Conservation (phyloP, 2,113 vertebrate species). For the Tricholaema leucomelas region DNA sequence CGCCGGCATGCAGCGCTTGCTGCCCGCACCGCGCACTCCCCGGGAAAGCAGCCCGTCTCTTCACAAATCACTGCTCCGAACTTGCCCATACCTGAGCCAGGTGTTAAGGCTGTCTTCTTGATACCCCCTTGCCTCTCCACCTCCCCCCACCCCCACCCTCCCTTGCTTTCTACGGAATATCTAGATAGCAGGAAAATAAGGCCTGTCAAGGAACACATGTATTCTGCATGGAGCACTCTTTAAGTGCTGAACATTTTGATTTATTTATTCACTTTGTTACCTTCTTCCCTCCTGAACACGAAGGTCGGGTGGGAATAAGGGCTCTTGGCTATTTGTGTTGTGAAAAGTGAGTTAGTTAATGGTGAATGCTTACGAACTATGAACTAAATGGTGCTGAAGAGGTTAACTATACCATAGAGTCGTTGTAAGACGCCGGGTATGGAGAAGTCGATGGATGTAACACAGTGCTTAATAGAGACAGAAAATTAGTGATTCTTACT, state of each 20-base stretch:
- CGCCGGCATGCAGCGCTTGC: background rate
- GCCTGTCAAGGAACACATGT: rapidly evolving
- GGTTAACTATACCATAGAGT: background rate
- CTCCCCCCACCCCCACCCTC: background rate
- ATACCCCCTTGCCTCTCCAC: too few relatives aligned
- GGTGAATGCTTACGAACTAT: background rate
- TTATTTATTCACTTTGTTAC: background rate
- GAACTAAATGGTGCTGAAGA: background rate
- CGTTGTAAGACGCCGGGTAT: background rate
- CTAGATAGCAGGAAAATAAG: background rate
- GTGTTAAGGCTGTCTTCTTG: rapidly evolving
- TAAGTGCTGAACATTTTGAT: too few relatives aligned
- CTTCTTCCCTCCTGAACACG: rapidly evolving
- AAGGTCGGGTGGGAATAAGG: background rate
- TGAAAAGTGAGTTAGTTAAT: background rate
- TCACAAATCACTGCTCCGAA: background rate
- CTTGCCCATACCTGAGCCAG: too few relatives aligned
- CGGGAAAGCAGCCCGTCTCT: background rate
- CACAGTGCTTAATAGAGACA: constrained; percentile 50
- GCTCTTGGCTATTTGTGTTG: background rate
- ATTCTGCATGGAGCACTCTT: background rate
- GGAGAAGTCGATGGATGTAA: constrained; percentile 22
- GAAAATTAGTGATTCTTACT: constrained; percentile 61
- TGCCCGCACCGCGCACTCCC: background rate
- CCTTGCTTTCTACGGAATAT: rapidly evolving